phyloP scores from a whole-genome alignment of 2,113 vertebrate genomes.

The Leptobrachium ailaonicum region DNA sequence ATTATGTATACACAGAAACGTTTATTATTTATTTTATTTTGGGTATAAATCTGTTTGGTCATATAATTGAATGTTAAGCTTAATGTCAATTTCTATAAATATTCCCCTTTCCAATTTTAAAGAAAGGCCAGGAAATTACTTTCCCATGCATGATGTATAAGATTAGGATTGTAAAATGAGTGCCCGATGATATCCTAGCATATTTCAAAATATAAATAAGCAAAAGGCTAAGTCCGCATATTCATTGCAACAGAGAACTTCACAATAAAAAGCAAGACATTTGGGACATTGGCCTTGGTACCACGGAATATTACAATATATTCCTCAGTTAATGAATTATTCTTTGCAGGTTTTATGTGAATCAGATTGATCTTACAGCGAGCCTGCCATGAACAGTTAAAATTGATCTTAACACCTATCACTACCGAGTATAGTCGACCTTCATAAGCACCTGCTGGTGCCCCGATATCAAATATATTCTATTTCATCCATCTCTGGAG shows the following conservation, averaged over 20 bases:
- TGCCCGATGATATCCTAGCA: conserved; percentile 21
- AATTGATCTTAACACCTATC: no score
- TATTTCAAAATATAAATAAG: conserved; percentile 36
- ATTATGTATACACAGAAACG: conserved; percentile 16
- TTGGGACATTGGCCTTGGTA: background rate
- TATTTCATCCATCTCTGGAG: no score
- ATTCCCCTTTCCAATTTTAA: conserved; percentile 23
- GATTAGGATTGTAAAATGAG: conserved; percentile 33
- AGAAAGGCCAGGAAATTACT: conserved; percentile 34
- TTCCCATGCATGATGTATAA: conserved; percentile 38
- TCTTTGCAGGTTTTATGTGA: no score
- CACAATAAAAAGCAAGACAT: background rate
- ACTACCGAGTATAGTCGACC: no score
- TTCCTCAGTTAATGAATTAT: background rate
- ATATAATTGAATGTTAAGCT: conserved; percentile 40
- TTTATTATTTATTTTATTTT: conserved; percentile 35
- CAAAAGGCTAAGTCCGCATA: conserved; percentile 3
- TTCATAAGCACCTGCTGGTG: no score
- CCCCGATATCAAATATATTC: no score
- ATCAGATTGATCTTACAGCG: no score
- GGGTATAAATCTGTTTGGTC: conserved; percentile 31
- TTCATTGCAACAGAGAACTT: background rate
- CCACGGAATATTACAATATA: background rate
- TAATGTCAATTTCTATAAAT: conserved; percentile 40
- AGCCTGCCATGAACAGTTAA: no score